Evolutionary conservation across 2,113 vertebrate species (phyloP).

Genomic region (Candoia aspera): DNA sequence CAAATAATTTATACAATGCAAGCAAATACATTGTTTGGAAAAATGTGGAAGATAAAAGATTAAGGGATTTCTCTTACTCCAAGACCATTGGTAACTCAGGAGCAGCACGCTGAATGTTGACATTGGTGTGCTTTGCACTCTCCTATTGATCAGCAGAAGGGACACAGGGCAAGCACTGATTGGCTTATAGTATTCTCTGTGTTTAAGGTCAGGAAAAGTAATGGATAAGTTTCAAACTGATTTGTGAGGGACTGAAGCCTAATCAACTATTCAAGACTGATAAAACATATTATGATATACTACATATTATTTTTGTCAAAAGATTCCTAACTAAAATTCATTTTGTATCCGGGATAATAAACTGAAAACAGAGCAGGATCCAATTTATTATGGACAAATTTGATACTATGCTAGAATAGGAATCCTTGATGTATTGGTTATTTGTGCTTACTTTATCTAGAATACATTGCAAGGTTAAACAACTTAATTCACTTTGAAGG

Average conservation of each 20-base stretch:
- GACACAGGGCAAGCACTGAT: background rate
- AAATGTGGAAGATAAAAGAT: background rate
- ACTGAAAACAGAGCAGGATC: constrained; percentile 63
- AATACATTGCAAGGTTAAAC: constrained; percentile 46
- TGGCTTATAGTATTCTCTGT: background rate
- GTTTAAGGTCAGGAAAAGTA: background rate
- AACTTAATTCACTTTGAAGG: constrained; percentile 63
- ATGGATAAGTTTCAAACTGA: background rate
- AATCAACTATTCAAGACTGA: background rate
- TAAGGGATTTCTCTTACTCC: background rate
- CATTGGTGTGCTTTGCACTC: background rate
- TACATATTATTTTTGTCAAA: constrained; percentile 49
- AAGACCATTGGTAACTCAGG: background rate
- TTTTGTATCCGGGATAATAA: constrained; percentile 63
- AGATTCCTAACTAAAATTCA: constrained; percentile 60
- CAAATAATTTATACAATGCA: background rate
- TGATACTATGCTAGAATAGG: constrained; percentile 65
- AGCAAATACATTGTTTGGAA: background rate
- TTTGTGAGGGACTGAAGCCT: background rate
- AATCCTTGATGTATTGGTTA: constrained; percentile 68
- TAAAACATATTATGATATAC: constrained; percentile 5
- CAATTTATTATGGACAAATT: constrained; percentile 63
- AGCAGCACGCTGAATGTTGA: too few species aligned
- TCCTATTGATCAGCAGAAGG: background rate
- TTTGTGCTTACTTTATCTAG: constrained; percentile 66